Conservation (phyloP, 2,113 vertebrate species). For the Orcinus orca region DNA sequence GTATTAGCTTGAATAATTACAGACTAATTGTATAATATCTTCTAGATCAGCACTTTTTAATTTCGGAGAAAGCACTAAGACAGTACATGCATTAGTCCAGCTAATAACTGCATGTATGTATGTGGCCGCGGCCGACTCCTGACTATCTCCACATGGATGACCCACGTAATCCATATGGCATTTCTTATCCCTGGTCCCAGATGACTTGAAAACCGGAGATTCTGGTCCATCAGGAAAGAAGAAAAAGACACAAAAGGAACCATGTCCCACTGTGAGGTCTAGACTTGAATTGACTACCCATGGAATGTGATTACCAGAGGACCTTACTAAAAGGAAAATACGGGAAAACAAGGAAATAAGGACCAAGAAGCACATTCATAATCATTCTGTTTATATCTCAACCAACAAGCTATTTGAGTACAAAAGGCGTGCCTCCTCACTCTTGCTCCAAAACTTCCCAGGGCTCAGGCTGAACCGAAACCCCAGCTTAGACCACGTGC, state of each 20-base stretch:
- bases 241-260: background rate
- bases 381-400: background rate
- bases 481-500: background rate
- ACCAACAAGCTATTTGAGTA: background rate
- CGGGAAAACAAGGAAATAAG: background rate
- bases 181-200: background rate
- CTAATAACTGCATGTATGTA: background rate
- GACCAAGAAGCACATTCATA: background rate
- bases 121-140: background rate
- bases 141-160: background rate
- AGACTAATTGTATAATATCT: background rate
- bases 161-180: background rate
- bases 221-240: background rate
- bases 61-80: background rate
- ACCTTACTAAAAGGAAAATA: background rate
- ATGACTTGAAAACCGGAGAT: background rate
- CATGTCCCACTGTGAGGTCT: background rate
- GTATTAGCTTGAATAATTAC: background rate
- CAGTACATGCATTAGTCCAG: background rate
- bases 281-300: background rate
- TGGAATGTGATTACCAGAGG: background rate
- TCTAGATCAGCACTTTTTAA: background rate
- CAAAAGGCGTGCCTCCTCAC: background rate
- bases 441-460: background rate
- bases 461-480: background rate